These are phyloP conservation scores for Dipodomys ordii DNA, from an alignment of 2,113 vertebrate genomes.

Conservation along the genomic window DNA sequence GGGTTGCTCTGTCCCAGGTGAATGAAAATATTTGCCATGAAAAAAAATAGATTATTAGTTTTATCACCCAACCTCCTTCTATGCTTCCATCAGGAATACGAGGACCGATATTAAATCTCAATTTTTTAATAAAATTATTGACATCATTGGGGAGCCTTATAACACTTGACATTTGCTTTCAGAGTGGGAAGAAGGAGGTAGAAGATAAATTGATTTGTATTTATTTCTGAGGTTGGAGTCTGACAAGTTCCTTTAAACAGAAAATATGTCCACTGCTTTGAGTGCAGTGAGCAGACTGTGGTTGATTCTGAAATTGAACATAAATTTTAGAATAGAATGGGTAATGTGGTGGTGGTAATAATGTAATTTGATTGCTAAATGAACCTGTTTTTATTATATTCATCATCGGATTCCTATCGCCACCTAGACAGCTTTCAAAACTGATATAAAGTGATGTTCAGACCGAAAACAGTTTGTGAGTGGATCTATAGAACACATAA, in stretches of 20 bases:
- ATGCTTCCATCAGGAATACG: slow-evolving; percentile 78
- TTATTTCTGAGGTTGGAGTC: slow-evolving; percentile 57
- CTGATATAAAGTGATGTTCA: slow-evolving; percentile 47
- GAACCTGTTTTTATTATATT: slow-evolving; percentile 69
- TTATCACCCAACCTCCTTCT: slow-evolving; percentile 74
- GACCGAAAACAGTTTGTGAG: slow-evolving; percentile 35
- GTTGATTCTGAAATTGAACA: slow-evolving; percentile 74
- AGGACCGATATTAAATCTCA: slow-evolving; percentile 79
- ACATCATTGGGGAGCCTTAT: slow-evolving; percentile 69
- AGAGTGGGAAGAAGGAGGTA: slow-evolving; percentile 33
- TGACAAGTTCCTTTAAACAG: slow-evolving; percentile 68
- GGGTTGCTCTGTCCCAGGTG: slow-evolving; percentile 79
- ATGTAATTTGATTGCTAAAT: slow-evolving; percentile 72
- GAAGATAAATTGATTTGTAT: slow-evolving; percentile 44
- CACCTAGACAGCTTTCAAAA: slow-evolving; percentile 64
- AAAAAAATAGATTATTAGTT: slow-evolving; percentile 82
- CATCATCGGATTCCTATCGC: slow-evolving; percentile 60
- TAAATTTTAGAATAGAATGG: slow-evolving; percentile 78
- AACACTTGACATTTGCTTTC: slow-evolving; percentile 66
- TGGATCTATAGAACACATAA: background rate
- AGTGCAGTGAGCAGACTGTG: slow-evolving; percentile 55
- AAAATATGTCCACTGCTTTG: slow-evolving; percentile 61
- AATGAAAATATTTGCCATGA: slow-evolving; percentile 85
- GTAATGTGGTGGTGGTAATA: slow-evolving; percentile 72
- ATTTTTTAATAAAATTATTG: slow-evolving; percentile 69